Percentiles rank a stretch among this genome's conserved stretches.
These are phyloP conservation scores for Syngnathoides biaculeatus DNA, from an alignment of 2,113 vertebrate species.

Conservation along the genomic window DNA sequence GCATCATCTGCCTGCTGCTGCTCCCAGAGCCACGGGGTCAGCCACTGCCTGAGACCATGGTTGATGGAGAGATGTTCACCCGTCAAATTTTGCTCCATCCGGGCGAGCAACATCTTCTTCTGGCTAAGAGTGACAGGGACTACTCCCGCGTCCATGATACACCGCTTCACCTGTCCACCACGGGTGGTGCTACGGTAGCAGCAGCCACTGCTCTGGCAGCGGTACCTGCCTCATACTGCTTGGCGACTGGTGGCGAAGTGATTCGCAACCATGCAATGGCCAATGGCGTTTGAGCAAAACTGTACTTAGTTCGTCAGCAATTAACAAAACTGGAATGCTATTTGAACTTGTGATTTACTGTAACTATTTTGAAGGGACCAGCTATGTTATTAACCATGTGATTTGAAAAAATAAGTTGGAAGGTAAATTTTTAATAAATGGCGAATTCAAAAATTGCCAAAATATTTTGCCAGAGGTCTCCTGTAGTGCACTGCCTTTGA, in stretches of 20 bases:
- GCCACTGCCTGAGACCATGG: slow-evolving; percentile 88
- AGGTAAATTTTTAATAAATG: slow-evolving; percentile 49
- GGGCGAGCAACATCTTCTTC: slow-evolving; percentile 88
- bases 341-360: slow-evolving; percentile 4
- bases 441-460: slow-evolving; percentile 59
- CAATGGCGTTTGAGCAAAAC: slow-evolving; percentile 82
- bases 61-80: slow-evolving; percentile 88
- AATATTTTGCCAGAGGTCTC: slow-evolving; percentile 35
- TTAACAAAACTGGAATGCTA: slow-evolving; percentile 11
- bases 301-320: slow-evolving; percentile 20
- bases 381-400: slow-evolving; percentile 34
- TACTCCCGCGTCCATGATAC: slow-evolving; percentile 90
- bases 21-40: slow-evolving; percentile 90
- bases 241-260: slow-evolving; percentile 67
- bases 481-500: slow-evolving; percentile 7
- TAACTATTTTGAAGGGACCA: slow-evolving; percentile 18
- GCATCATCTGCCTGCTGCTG: slow-evolving; percentile 97
- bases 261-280: slow-evolving; percentile 78
- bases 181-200: slow-evolving; percentile 63
- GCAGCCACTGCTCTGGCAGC: slow-evolving; percentile 73
- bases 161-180: slow-evolving; percentile 64
- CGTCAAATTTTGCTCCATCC: slow-evolving; percentile 86
- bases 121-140: slow-evolving; percentile 88
- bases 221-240: slow-evolving; percentile 55
- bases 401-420: slow-evolving; percentile 14